Base-by-base conservation (phyloP, 2,113 vertebrate species). In the Setophaga coronata region DNA sequence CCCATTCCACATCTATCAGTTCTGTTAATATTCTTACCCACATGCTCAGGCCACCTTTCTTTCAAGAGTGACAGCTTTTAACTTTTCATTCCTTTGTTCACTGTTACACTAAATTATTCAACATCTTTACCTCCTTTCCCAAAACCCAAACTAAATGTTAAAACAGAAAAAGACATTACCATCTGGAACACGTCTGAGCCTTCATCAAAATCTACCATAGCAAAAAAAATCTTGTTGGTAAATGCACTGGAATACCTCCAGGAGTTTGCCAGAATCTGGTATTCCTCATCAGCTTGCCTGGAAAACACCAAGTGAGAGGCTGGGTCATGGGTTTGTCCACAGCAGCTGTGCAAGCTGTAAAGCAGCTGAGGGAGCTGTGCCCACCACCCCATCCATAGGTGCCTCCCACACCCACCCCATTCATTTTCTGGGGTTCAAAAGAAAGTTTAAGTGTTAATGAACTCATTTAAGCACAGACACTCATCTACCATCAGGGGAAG, bases 181-280 rank as follows among this genome's bases (percentile, higher is more conserved):
- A 99, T 99, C 91, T 99, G 99, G 97, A 99, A 99, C 57, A 99
- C 99, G 69, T 99, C 99, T 4, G 99, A 99, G 48, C 99, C 99
- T 98, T 99, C 99, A 36, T 99, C 99, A 91, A 99, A 99, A 97
- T 99, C 99, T 7, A 99, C 99, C 78, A 98, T 98, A 2, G 99
- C 99, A 97, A 99, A 99, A 97, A 99, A 99, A 82, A 99, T 98
- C 97, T 95, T 99, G 94, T 99, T 99, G 87, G 99, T 99, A 91
- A 99, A 99, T 15, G 99, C 99, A 66, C 96, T 99, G 70, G 99
- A 99, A 26, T 99, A 99, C 57, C 99, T 98, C 99, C 99, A 99
- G 40, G 99, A 99, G 87, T 99, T 99, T 50, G 99, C 99, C 95
- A 99, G 97, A 60, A 99, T 99, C 97, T 99, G 99, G 95, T 99